Evolutionary conservation across 2,113 vertebrate species (phyloP), one percentile per base, ranked within the genome.

Genomic region (Aviceda subcristata): DNA sequence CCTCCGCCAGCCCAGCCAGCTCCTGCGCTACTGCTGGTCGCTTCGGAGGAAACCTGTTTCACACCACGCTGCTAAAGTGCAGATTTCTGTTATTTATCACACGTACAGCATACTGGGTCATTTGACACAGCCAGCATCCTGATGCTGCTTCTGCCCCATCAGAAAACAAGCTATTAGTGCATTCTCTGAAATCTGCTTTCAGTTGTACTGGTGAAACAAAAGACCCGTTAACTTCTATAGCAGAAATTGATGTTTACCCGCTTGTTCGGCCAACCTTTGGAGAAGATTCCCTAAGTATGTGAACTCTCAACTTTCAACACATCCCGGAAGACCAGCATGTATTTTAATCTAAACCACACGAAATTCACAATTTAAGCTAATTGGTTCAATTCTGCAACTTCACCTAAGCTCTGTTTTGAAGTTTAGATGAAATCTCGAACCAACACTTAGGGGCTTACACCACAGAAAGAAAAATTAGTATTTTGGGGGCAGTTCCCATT

Each of bases 221-320:
- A 53, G 39, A 38, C 15, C 27, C 14, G 4, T 59, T 29, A 34
- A 41, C 46, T 56, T 74, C 26, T 24, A 6, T 4, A 34, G 36
- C 15, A 74, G n/a, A 62, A 67, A 62, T 23, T 56, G 1, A 0
- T 3, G 1, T 34, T 74, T 5, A 43, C 23, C 15, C 1, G 2
- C 27, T 74, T 17, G 18, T 18, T 56, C 53, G 63, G 55, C 36
- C 60, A 38, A 2, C 16, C 48, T 67, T 50, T 4, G 2, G n/a
- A 67, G n/a, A 34, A 24, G 24, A 51, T 45, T 50, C 32, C 36
- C 3, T 17, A 50, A 26, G 16, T 9, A 75, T 2, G 2, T 14
- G 19, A 75, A 63, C 39, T 34, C 30, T 14, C 10, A 45, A 57
- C 32, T 73, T 72, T 30, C 53, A 85, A 38, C 27, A 30, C 19